These are phyloP conservation scores for Boulengeromyrus knoepffleri DNA, from an alignment of 2,113 vertebrate genomes.

Conservation along the genomic window DNA sequence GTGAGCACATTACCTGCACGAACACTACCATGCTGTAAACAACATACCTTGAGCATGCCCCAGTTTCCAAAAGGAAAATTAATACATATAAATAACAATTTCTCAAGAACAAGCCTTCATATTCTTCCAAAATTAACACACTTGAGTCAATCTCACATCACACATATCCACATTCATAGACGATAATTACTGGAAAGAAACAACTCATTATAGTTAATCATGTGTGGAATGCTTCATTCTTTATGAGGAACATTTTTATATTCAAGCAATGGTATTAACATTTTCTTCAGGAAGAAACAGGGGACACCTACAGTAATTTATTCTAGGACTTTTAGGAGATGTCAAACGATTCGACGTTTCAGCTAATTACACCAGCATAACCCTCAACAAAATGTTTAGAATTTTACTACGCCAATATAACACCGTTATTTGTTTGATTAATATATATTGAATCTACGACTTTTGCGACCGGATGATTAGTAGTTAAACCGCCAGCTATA, in stretches of 20 bases:
- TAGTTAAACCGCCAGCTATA: not conserved
- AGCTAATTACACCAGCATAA: not conserved
- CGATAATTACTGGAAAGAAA: not conserved
- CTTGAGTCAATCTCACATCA: not conserved
- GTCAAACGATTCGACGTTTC: not conserved
- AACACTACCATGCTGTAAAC: not conserved
- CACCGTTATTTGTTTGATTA: not conserved
- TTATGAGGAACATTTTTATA: not conserved
- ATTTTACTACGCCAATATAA: not conserved
- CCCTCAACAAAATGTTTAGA: not conserved
- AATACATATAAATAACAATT: not conserved
- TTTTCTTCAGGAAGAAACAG: not conserved
- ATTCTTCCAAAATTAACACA: not conserved
- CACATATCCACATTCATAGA: not conserved
- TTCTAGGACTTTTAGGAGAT: not conserved
- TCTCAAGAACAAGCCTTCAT: not conserved
- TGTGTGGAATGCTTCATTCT: not conserved
- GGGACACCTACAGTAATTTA: not conserved
- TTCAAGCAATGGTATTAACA: not conserved
- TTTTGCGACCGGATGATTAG: not conserved
- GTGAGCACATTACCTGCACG: not conserved
- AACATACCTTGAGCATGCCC: not conserved
- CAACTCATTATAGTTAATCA: not conserved
- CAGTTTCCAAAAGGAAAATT: not conserved
- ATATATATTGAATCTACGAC: not conserved